phyloP scores from a whole-genome alignment of 2,888 invertebrate species.

The Drosophila limbata region DNA sequence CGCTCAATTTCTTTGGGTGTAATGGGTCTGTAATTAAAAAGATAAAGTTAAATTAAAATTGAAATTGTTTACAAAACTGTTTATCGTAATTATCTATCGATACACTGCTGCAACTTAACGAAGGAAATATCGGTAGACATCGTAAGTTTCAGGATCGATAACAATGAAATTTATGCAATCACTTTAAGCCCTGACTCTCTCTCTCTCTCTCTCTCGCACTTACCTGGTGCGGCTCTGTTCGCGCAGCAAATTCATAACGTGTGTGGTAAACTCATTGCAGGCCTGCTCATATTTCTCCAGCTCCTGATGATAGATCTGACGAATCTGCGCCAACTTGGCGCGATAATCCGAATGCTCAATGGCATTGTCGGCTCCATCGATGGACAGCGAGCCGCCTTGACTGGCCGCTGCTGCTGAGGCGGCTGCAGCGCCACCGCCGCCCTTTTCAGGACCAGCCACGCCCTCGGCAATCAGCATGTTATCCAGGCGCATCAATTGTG shows the following conservation, averaged over 20 bases:
- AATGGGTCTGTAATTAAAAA: conserved; percentile 89
- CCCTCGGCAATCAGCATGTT: conserved; percentile 99
- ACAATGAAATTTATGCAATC: not conserved
- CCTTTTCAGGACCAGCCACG: conserved; percentile 97
- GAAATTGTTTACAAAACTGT: not conserved
- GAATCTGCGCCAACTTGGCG: conserved; percentile 98
- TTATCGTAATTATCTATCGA: not conserved
- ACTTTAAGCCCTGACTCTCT: too few relatives aligned
- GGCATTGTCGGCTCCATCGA: conserved; percentile 92
- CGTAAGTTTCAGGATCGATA: not conserved
- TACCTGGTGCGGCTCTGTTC: conserved; percentile 96
- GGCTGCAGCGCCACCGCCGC: conserved; percentile 94
- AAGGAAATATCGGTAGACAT: not conserved
- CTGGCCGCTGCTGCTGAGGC: conserved; percentile 96
- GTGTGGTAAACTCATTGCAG: conserved; percentile 99
- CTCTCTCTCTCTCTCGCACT: not conserved
- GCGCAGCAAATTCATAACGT: conserved; percentile 98
- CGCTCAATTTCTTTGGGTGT: conserved; percentile 99
- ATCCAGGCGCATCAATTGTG: conserved; percentile 98
- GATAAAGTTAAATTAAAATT: not conserved
- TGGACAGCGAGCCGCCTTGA: conserved; percentile 86
- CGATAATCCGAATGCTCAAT: conserved; percentile 99
- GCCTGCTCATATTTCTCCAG: conserved; percentile 99
- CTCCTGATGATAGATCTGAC: conserved; percentile 99
- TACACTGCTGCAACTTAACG: not conserved